These are phyloP conservation scores for Corella eumyota DNA, from an alignment of 23 tunicate genomes.

Conservation along the genomic window DNA sequence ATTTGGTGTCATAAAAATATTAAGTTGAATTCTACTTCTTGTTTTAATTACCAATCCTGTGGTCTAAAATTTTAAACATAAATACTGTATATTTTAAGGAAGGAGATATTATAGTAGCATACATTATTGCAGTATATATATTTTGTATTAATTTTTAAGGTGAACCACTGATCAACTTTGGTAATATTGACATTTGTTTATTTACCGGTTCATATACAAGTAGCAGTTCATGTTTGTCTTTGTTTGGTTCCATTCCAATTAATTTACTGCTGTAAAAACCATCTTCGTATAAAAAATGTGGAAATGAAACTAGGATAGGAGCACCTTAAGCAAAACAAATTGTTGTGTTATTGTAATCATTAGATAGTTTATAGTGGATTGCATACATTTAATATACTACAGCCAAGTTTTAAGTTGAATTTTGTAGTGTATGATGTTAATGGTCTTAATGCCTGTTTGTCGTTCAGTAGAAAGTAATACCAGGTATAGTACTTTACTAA, in stretches of 20 bases:
- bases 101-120: neutral
- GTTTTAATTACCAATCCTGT: slow-evolving; percentile 31
- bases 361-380: too few species aligned
- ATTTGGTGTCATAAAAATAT: slow-evolving; percentile 38
- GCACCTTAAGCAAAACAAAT: slow-evolving; percentile 12
- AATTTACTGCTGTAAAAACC: slow-evolving; percentile 24
- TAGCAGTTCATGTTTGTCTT: slow-evolving; percentile 22
- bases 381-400: too few species aligned
- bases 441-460: neutral
- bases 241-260: slow-evolving; percentile 44
- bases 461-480: neutral
- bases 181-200: neutral
- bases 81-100: neutral
- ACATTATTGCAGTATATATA: neutral
- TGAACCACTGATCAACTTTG: neutral
- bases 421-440: too few species aligned
- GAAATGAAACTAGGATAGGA: slow-evolving; percentile 38
- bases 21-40: slow-evolving; percentile 35
- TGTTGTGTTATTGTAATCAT: neutral
- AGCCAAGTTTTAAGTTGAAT: too few species aligned
- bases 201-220: slow-evolving; percentile 49
- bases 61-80: slow-evolving; percentile 11
- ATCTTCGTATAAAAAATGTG: slow-evolving; percentile 52
- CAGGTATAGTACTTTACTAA: neutral
- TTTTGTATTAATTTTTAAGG: neutral